Base-by-base conservation (phyloP, 1,140 invertebrate genomes). In the Rhysida immarginata region DNA sequence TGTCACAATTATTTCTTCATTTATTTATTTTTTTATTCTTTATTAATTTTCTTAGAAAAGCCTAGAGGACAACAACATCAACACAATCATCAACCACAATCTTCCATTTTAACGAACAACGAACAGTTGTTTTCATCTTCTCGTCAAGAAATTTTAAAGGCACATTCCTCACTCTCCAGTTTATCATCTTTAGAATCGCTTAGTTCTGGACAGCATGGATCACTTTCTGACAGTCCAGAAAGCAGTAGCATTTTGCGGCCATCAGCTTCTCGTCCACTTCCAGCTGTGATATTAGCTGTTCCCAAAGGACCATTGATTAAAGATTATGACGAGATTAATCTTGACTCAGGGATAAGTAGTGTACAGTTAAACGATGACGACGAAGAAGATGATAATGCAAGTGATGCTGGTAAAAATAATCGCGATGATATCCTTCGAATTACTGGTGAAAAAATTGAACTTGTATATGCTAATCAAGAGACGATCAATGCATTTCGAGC, bases 391-490 rank as follows among this genome's bases (percentile, higher is more conserved):
- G 29, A 41, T 5, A 21, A 42, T 3, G 21, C 3, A n/a, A 25
- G 25, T 14, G 50, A 52, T 5, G 11, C 5, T 8, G 16, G 11
- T 3, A 23, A 5, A 5, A 8, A 5, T 18, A 24, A 52, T 35
- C 18, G 18, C 5, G 50, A 52, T 8, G 50, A 52, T 5, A 8
- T 52, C 25, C 25, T 52, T 14, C 24, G 50, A 8, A 20, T 52
- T 5, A 29, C 50, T 13, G 50, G 25, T 5, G 50, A 35, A 3
- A 5, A 26, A 18, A 52, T 52, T 35, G 53, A 54, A 54, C 21
- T 43, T 3, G 53, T 54, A 14, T 54, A 54, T 23, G 53, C 53
- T 21, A 44, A 54, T 25, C 53, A 44, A 18, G 29, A 54, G 23
- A 54, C 53, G 11, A 54, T 41, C 27, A 23, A 41, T 23, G 42